phyloP scores from a whole-genome alignment of 2,888 invertebrate species.

The Ametastegia equiseti region DNA sequence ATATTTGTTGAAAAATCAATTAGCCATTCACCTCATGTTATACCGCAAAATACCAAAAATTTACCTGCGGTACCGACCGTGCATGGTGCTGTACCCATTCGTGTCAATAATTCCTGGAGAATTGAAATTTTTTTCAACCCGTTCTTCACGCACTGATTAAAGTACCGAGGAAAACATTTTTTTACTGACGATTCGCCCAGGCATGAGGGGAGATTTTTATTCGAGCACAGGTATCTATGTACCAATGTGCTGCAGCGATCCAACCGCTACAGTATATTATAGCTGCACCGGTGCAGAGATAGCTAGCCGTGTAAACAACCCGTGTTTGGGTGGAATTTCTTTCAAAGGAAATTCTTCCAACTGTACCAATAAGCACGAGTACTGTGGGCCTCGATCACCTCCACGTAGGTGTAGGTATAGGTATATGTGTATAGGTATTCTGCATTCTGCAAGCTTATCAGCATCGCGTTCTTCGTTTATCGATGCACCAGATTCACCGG shows the following conservation, averaged over 20 bases:
- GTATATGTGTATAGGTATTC: not conserved
- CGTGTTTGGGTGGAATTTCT: not conserved
- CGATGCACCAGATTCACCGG: not conserved
- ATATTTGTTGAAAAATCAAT: not conserved
- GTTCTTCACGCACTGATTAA: conserved; percentile 17
- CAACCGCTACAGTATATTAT: not conserved
- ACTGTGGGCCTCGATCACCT: not conserved
- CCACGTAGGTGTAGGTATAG: no score
- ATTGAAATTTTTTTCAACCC: not conserved
- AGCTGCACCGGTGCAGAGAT: not conserved
- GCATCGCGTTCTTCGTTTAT: conserved; percentile 5
- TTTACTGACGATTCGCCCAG: conserved; percentile 1
- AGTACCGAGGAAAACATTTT: not conserved
- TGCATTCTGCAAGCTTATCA: no score
- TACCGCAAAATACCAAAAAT: not conserved
- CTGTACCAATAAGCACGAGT: conserved; percentile 3
- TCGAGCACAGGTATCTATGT: not conserved
- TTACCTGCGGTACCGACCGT: not conserved
- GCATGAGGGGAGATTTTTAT: conserved; percentile 22
- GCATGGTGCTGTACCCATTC: no score
- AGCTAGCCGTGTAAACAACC: not conserved
- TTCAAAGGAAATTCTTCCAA: not conserved
- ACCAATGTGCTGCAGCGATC: no score
- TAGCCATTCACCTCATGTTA: not conserved
- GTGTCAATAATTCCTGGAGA: not conserved